These are phyloP conservation scores for Monarcha castaneiventris DNA, from an alignment of 2,113 vertebrate genomes.

Conservation along the genomic window DNA sequence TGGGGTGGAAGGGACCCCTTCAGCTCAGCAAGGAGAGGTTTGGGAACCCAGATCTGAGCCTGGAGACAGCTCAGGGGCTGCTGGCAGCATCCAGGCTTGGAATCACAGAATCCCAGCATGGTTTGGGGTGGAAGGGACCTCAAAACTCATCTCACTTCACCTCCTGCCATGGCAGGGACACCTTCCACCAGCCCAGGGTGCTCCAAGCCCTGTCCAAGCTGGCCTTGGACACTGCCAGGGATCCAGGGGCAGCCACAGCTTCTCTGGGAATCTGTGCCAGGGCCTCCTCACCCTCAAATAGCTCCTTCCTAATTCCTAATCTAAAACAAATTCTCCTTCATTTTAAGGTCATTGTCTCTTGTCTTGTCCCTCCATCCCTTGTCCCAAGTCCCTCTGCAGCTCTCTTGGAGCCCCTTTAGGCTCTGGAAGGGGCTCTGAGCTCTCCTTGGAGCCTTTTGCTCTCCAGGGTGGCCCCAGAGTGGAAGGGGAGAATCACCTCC, in stretches of 20 bases:
- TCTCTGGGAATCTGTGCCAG: not conserved
- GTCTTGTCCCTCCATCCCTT: not conserved
- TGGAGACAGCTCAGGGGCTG: not conserved
- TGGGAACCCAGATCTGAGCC: rapidly evolving
- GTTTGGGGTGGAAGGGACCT: not conserved
- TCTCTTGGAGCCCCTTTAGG: not conserved
- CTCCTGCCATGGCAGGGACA: not conserved
- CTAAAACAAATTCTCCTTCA: not conserved
- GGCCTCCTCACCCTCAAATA: not conserved
- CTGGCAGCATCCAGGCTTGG: not conserved
- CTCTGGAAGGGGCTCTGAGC: not conserved
- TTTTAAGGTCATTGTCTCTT: too few relatives aligned
- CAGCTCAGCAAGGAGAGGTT: not conserved
- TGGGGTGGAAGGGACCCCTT: not conserved
- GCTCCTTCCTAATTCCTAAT: not conserved
- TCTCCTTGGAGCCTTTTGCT: not conserved
- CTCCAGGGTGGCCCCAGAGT: not conserved
- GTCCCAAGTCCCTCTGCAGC: not conserved
- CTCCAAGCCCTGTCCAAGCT: not conserved
- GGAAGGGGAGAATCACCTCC: too few relatives aligned
- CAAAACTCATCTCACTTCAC: not conserved
- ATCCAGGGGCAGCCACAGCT: not conserved
- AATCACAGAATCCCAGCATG: rapidly evolving
- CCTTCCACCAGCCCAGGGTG: rapidly evolving
- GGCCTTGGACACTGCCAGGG: not conserved